A percentile compares a stretch with the other conserved stretches of the same genome.
Evolutionary conservation across 2,888 invertebrate species (phyloP).

Genomic region (Pegoplata infirma): DNA sequence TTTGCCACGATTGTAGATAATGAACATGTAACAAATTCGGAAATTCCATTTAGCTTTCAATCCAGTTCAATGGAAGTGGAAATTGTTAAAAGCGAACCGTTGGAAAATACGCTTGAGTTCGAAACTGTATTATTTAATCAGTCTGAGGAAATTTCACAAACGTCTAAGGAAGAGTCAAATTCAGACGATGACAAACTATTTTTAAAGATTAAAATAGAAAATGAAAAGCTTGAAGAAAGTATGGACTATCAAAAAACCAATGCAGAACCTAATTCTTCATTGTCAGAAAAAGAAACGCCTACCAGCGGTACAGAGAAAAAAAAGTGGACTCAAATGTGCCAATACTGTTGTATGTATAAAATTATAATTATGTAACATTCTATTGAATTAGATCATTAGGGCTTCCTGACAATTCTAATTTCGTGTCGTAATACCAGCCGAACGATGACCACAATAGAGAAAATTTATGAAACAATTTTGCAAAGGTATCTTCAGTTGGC

Average conservation of each 20-base stretch:
- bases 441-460: too few relatives aligned
- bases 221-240: neutral
- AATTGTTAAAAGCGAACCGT: neutral
- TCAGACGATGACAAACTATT: too few relatives aligned
- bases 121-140: neutral
- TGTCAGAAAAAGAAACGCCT: neutral
- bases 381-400: too few relatives aligned
- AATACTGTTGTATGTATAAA: neutral
- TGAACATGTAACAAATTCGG: neutral
- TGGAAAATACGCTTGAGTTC: neutral
- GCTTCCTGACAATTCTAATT: too few relatives aligned
- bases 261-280: neutral
- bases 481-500: too few relatives aligned
- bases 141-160: neutral
- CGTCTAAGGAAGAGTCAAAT: neutral
- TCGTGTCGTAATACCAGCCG: too few relatives aligned
- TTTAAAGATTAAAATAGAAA: too few relatives aligned
- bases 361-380: too few relatives aligned
- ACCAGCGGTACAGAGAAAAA: neutral
- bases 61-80: too few relatives aligned
- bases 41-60: neutral
- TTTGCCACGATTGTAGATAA: neutral
- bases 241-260: neutral
- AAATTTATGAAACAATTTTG: too few relatives aligned
- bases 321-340: neutral